A percentile compares a stretch with the other conserved stretches of the same genome.
Evolutionary conservation across 2,113 vertebrate species (phyloP).

Genomic region (Alethe diademata): DNA sequence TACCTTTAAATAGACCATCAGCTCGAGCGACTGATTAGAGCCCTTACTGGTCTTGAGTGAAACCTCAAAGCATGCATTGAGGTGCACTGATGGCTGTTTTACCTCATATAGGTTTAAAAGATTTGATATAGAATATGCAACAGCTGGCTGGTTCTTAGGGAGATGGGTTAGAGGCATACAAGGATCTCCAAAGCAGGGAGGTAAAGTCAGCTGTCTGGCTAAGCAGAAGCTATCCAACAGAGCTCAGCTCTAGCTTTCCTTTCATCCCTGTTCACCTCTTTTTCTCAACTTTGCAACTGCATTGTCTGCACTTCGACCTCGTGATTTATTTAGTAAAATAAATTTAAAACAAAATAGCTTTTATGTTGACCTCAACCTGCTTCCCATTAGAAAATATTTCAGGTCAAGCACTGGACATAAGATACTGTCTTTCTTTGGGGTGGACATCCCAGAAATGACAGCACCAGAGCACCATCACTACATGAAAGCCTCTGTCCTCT

Average conservation of each 20-base stretch:
- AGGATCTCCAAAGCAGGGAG: neutral
- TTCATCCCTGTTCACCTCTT: neutral
- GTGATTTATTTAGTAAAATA: neutral
- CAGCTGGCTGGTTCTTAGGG: neutral
- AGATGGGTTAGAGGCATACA: neutral
- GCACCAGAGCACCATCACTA: neutral
- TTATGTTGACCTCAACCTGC: neutral
- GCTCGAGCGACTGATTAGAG: accelerated
- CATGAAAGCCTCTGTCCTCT: neutral
- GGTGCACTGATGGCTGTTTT: accelerated
- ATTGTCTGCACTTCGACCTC: neutral
- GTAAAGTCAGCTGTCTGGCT: neutral
- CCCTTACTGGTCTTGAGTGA: neutral
- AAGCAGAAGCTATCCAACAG: neutral
- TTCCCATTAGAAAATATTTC: neutral
- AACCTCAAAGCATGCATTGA: neutral
- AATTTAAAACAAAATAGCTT: neutral
- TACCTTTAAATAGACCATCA: neutral
- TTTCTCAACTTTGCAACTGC: neutral
- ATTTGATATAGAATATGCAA: neutral
- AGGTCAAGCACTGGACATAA: neutral
- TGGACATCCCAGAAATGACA: neutral
- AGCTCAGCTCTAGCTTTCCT: neutral
- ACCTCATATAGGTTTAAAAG: neutral
- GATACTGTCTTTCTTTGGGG: neutral